phyloP scores from a whole-genome alignment of 2,888 invertebrate genomes.

The Caenorhabditis drosophilae region DNA sequence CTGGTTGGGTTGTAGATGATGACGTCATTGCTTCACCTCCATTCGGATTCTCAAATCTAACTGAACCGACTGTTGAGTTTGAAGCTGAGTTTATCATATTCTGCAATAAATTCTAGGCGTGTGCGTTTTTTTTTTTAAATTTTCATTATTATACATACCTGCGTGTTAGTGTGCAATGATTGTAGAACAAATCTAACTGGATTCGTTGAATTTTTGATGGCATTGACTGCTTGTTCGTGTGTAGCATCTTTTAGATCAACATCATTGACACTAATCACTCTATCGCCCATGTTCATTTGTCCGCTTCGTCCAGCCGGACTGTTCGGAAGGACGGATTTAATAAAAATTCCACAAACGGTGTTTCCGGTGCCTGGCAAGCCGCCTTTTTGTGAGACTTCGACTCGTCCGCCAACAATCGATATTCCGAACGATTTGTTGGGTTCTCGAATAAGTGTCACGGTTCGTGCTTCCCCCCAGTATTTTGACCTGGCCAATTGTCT shows the following conservation, averaged over 20 bases:
- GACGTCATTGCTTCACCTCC: slow-evolving; percentile 13
- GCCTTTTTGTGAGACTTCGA: slow-evolving; percentile 71
- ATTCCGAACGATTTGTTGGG: slow-evolving; percentile 84
- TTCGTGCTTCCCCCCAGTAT: slow-evolving; percentile 83
- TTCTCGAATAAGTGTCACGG: slow-evolving; percentile 79
- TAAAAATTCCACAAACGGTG: slow-evolving; percentile 89
- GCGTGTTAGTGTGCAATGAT: slow-evolving; percentile 73
- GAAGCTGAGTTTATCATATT: slow-evolving; percentile 53
- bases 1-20: slow-evolving; percentile 8
- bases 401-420: slow-evolving; percentile 94
- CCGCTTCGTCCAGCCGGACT: slow-evolving; percentile 91
- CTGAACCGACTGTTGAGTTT: slow-evolving; percentile 49
- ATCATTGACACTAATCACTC: slow-evolving; percentile 79
- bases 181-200: slow-evolving; percentile 89
- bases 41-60: slow-evolving; percentile 40
- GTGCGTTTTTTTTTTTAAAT: too few relatives aligned
- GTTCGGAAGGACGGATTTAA: slow-evolving; percentile 90
- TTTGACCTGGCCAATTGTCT: slow-evolving; percentile 48
- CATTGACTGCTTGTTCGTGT: slow-evolving; percentile 91
- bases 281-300: slow-evolving; percentile 72
- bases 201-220: slow-evolving; percentile 87
- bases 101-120: too few relatives aligned
- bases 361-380: slow-evolving; percentile 75
- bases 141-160: too few relatives aligned
- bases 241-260: slow-evolving; percentile 86